Conservation (phyloP, 2,888 invertebrate species). For the Eupithecia dodoneata region DNA sequence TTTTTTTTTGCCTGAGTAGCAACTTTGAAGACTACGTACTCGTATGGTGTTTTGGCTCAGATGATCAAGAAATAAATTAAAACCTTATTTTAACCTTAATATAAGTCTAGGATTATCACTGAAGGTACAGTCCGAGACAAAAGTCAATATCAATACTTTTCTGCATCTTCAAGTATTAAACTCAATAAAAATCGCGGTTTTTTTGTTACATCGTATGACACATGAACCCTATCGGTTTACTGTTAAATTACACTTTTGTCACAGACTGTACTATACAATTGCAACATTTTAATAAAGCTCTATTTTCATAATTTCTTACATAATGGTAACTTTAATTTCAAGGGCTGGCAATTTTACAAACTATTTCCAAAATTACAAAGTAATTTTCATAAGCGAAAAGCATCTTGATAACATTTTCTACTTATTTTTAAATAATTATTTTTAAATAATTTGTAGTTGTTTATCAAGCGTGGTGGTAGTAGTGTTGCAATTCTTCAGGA, state of each 20-base stretch:
- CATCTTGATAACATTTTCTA: neutral
- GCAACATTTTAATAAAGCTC: slow-evolving; percentile 24
- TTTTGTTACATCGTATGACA: neutral
- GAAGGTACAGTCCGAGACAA: slow-evolving; percentile 28
- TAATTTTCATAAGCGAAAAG: neutral
- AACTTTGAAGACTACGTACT: neutral
- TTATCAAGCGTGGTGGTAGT: slow-evolving; percentile 58
- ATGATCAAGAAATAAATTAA: slow-evolving; percentile 30
- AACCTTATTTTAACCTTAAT: slow-evolving; percentile 13
- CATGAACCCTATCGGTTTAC: too few relatives aligned
- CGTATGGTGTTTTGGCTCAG: neutral
- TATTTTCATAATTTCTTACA: slow-evolving; percentile 4
- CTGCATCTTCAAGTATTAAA: neutral
- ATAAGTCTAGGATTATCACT: slow-evolving; percentile 29
- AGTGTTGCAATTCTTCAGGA: slow-evolving; percentile 73
- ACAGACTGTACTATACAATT: slow-evolving; percentile 29
- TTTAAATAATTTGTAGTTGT: neutral
- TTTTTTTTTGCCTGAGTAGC: neutral
- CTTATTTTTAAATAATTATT: neutral
- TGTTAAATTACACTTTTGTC: slow-evolving; percentile 3
- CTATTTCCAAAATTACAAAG: neutral
- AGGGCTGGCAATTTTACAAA: slow-evolving; percentile 16
- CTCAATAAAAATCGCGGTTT: neutral
- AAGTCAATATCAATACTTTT: slow-evolving; percentile 1
- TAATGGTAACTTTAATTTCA: slow-evolving; percentile 33